Percentiles rank a stretch among this genome's conserved stretches.
Conservation (phyloP, 2,113 vertebrate species). For the Myotis davidii region DNA sequence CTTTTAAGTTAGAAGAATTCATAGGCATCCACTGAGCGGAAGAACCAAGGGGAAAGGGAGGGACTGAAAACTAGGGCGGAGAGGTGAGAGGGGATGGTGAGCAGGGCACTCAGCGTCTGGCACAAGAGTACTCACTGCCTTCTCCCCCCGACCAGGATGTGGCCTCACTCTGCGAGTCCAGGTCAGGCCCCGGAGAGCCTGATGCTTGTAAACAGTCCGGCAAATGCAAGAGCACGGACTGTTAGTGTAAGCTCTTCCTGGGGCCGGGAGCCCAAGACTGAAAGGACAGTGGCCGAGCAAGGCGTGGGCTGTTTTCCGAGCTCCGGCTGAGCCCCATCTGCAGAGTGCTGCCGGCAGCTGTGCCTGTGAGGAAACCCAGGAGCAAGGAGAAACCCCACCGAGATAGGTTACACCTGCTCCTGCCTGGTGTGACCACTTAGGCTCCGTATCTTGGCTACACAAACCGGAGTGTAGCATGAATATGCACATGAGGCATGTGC, state of each 20-base stretch:
- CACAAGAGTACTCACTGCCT: too few relatives aligned
- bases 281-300: not conserved
- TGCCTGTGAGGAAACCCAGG: not conserved
- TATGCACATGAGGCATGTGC: rapidly evolving
- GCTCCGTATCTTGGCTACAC: not conserved
- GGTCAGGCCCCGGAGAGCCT: not conserved
- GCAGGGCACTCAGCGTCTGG: not conserved
- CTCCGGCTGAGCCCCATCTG: not conserved
- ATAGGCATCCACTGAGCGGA: too few relatives aligned
- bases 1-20: not conserved
- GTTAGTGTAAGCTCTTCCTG: not conserved
- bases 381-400: not conserved
- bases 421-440: not conserved
- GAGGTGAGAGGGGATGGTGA: not conserved
- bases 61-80: not conserved
- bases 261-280: not conserved
- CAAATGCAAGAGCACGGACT: not conserved
- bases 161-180: not conserved
- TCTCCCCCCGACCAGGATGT: not conserved
- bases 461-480: not conserved
- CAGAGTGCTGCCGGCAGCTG: not conserved
- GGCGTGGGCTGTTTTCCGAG: not conserved
- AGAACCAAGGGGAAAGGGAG: not conserved
- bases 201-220: not conserved
- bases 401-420: not conserved